These are phyloP conservation scores for Hippocampus zosterae DNA, from an alignment of 2,113 vertebrate species.

Conservation along the genomic window DNA sequence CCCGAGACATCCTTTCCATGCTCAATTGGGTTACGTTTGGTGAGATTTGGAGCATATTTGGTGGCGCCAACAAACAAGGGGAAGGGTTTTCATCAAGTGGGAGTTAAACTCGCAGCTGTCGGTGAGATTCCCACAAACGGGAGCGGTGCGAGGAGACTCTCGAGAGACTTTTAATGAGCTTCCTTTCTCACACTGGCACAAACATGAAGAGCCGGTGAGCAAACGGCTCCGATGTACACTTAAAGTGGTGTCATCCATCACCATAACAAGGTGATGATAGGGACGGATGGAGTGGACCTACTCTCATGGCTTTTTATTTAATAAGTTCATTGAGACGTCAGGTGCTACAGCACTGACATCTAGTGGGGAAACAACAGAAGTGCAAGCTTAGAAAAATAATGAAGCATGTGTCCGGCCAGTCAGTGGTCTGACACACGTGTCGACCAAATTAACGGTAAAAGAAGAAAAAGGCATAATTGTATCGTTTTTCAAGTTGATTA, in stretches of 20 bases:
- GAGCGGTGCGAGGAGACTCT: constrained; percentile 49
- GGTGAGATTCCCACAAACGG: constrained; percentile 67
- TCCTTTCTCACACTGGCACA: constrained; percentile 50
- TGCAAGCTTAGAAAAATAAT: not conserved
- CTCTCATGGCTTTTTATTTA: not conserved
- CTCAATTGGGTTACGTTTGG: not conserved
- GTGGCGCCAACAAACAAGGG: constrained; percentile 14
- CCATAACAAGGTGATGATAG: constrained; percentile 13
- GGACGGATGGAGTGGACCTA: not conserved
- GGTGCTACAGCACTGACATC: constrained; percentile 46
- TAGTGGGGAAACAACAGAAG: constrained; percentile 34
- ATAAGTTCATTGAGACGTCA: not conserved
- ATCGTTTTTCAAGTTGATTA: too few relatives aligned
- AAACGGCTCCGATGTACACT: constrained; percentile 14
- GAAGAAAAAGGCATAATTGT: not conserved
- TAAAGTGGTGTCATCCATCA: constrained; percentile 39
- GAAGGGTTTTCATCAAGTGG: constrained; percentile 68
- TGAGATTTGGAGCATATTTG: not conserved
- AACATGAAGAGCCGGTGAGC: not conserved
- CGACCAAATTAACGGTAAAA: not conserved
- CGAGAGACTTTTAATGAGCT: constrained; percentile 55
- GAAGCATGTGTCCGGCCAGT: too few relatives aligned
- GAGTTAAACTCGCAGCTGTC: constrained; percentile 65
- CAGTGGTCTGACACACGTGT: too few relatives aligned
- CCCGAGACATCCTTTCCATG: not conserved